phyloP scores from a whole-genome alignment of 1,140 invertebrate genomes.

The Sitobion miscanthi region DNA sequence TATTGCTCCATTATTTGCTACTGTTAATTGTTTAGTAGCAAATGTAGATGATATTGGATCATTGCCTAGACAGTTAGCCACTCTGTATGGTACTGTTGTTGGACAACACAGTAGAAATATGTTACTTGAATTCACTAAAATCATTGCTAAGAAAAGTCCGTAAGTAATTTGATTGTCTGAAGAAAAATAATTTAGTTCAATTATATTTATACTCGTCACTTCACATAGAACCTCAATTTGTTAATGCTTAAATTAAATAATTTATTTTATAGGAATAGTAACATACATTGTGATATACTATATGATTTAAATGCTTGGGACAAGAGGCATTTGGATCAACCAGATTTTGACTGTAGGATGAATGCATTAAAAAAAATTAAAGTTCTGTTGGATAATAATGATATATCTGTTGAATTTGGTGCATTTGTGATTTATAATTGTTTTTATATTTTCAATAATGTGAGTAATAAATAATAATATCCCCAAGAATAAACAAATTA shows the following conservation, averaged over 20 bases:
- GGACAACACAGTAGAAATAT: slow-evolving; percentile 69
- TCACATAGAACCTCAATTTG: neutral
- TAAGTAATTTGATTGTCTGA: neutral
- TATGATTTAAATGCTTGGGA: slow-evolving; percentile 83
- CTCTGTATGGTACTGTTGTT: slow-evolving; percentile 71
- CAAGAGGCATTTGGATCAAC: slow-evolving; percentile 84
- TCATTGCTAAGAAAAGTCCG: slow-evolving; percentile 39
- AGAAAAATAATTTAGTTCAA: neutral
- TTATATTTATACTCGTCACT: neutral
- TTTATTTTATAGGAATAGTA: slow-evolving; percentile 23
- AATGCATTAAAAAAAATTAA: slow-evolving; percentile 75
- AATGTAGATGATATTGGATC: slow-evolving; percentile 70
- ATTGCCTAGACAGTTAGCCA: slow-evolving; percentile 72
- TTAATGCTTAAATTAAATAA: neutral
- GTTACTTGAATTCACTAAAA: slow-evolving; percentile 57
- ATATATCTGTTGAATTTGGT: slow-evolving; percentile 72
- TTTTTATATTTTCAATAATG: slow-evolving; percentile 76
- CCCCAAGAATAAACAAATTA: slow-evolving; percentile 3
- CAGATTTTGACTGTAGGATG: slow-evolving; percentile 84
- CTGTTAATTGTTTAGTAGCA: slow-evolving; percentile 75
- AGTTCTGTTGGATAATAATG: slow-evolving; percentile 65
- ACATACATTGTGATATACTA: slow-evolving; percentile 58
- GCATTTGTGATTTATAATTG: slow-evolving; percentile 81
- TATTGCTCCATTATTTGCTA: slow-evolving; percentile 71
- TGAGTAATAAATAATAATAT: slow-evolving; percentile 60